Evolutionary conservation across 2,113 vertebrate genomes (phyloP), one percentile per base, ranked within the genome.

Genomic region (Carollia perspicillata): DNA sequence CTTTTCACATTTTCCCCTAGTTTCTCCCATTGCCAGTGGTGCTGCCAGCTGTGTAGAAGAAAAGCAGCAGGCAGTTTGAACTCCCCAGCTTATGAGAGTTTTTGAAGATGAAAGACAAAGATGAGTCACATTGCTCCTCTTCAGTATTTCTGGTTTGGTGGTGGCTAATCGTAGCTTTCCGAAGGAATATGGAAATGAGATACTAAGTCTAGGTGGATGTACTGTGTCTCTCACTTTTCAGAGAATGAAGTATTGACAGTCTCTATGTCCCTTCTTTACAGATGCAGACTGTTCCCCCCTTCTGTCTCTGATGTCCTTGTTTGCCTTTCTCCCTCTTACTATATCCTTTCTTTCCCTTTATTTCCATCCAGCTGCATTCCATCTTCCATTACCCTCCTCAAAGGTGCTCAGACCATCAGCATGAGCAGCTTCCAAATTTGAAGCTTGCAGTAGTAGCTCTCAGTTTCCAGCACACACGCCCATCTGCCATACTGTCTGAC

Each of bases 41-140:
- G 65, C 81, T 85, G 63, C 53, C 66, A 33, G 71, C 63, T 66
- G 47, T 12, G 5, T 37, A 66, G 81, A 84, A 49, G 69, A 35
- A 90, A 33, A 60, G 84, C 85, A 79, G 55, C 83, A 20, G 53
- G 77, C 14, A 71, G 90, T 81, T 71, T 79, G 94, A 85, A 89
- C 84, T 90, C 85, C 60, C 40, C 78, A 83, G 85, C 89, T 49
- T 65, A 89, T 37, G 49, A 85, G 60, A 65, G 13, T 16, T 81
- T 95, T 79, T 93, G 93, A 96, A 95, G 95, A 93, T 95, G 72
- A 97, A 95, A 94, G 72, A 86, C 47, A 81, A 65, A 68, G 68
- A 79, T 47, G 93, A 91, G 83, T 84, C 5, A 0, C 72, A 14
- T 84, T 87, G 81, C 80, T 42, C 5, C 49, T 90, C 60, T 78